Conservation (phyloP, 2,797 vertebrate genomes). For the Lagocephalus sceleratus region DNA sequence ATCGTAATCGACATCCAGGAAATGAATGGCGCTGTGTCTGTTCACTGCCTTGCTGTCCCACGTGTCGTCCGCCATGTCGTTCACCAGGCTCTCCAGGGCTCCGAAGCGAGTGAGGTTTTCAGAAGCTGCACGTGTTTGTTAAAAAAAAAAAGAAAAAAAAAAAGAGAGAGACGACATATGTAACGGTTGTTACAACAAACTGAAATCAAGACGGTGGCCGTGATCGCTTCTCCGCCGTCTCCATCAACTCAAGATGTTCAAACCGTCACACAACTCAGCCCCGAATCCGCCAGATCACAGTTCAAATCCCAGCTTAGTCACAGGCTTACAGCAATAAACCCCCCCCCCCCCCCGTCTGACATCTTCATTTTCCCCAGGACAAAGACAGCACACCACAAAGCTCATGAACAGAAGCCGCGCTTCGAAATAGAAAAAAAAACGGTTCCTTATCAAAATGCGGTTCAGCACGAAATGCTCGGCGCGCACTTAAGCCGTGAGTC, state of each 20-base stretch:
- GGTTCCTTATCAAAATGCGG: background rate
- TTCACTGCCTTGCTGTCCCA: constrained; percentile 86
- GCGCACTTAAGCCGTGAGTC: background rate
- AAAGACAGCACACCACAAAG: constrained; percentile 8
- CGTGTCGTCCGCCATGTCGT: constrained; percentile 85
- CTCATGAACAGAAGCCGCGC: background rate
- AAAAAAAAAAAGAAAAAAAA: constrained; percentile 2
- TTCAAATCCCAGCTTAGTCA: constrained; percentile 74
- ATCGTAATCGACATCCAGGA: constrained; percentile 90
- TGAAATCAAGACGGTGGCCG: constrained; percentile 20
- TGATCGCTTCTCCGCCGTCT: constrained; percentile 24
- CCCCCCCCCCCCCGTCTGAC: constrained; percentile 48
- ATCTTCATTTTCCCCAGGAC: constrained; percentile 35
- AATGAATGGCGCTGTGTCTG: constrained; percentile 93
- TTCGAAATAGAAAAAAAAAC: background rate
- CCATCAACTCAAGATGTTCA: constrained; percentile 45
- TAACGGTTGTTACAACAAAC: background rate
- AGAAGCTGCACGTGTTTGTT: constrained; percentile 52
- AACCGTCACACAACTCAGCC: constrained; percentile 38
- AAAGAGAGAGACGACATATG: constrained; percentile 4
- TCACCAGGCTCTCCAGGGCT: constrained; percentile 90
- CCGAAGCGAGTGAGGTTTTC: constrained; percentile 92
- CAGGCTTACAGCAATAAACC: constrained; percentile 67
- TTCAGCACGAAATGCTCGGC: background rate
- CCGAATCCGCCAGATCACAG: constrained; percentile 69